phyloP scores from a whole-genome alignment of 2,113 vertebrate genomes.

The Pomatostomus ruficeps region DNA sequence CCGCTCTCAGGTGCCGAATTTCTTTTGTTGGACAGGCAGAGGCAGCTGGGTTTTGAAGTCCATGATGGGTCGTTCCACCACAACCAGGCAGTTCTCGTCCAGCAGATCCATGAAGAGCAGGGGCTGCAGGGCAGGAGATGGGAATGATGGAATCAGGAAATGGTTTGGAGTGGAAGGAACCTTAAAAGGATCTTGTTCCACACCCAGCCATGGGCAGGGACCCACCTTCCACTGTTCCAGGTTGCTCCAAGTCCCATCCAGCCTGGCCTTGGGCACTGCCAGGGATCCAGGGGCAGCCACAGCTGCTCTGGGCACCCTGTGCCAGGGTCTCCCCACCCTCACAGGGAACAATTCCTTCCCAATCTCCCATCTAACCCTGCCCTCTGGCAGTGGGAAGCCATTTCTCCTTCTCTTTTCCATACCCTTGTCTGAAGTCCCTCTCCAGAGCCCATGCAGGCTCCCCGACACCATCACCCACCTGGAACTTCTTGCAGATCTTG shows the following conservation, averaged over 20 bases:
- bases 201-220: neutral
- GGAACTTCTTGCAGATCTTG: constrained; percentile 90
- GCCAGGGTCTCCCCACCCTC: neutral
- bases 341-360: neutral
- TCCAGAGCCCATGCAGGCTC: rapidly evolving
- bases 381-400: neutral
- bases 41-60: constrained; percentile 86
- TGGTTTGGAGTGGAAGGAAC: neutral
- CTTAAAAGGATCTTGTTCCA: neutral
- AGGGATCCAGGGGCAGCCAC: neutral
- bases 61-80: constrained; percentile 87
- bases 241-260: rapidly evolving
- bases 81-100: constrained; percentile 84
- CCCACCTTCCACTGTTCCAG: rapidly evolving
- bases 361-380: neutral
- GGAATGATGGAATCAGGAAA: neutral
- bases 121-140: constrained; percentile 64
- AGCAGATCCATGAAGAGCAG: constrained; percentile 81
- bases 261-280: neutral
- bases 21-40: constrained; percentile 87
- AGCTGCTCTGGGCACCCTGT: neutral
- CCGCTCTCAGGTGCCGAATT: constrained; percentile 86
- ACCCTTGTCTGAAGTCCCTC: too few species aligned
- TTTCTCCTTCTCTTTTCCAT: neutral
- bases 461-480: constrained; percentile 63